Conservation (phyloP, 30 jellyfish, hydroid and myxozoan genomes). For the Clytia hemisphaerica region DNA sequence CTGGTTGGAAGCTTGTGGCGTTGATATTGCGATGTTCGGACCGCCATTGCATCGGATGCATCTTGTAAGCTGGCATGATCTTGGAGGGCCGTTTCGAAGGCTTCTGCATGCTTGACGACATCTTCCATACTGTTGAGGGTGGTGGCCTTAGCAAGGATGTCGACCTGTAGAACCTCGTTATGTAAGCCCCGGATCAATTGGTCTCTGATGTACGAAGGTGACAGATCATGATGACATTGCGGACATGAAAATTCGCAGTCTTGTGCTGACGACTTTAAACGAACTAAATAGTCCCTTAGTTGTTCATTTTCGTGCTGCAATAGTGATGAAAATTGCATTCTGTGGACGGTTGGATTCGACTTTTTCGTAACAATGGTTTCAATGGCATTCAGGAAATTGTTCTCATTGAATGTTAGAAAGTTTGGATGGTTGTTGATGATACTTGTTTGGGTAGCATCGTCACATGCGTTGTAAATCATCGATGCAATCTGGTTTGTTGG, state of each 20-base stretch:
- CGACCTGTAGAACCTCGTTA: background rate
- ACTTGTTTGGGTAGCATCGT: background rate
- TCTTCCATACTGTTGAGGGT: background rate
- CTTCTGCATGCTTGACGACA: slow-evolving; percentile 8
- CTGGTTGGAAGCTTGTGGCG: background rate
- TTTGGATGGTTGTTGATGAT: background rate
- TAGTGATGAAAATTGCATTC: background rate
- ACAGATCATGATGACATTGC: background rate
- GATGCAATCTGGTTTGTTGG: background rate
- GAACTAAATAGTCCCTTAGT: background rate
- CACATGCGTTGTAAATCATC: background rate
- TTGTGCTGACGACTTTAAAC: background rate
- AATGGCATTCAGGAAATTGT: background rate
- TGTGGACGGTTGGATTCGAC: background rate
- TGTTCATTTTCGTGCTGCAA: background rate
- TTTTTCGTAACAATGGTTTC: background rate
- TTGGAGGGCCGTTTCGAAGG: slow-evolving; percentile 4
- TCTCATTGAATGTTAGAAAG: background rate
- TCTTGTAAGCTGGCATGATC: background rate
- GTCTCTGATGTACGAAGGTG: background rate
- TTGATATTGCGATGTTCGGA: background rate
- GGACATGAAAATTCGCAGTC: slow-evolving; percentile 10
- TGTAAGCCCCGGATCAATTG: background rate
- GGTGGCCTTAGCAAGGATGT: slow-evolving; percentile 19
- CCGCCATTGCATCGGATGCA: slow-evolving; percentile 14